phyloP scores from a whole-genome alignment of 2,888 invertebrate genomes.

The Cepaea hortensis region DNA sequence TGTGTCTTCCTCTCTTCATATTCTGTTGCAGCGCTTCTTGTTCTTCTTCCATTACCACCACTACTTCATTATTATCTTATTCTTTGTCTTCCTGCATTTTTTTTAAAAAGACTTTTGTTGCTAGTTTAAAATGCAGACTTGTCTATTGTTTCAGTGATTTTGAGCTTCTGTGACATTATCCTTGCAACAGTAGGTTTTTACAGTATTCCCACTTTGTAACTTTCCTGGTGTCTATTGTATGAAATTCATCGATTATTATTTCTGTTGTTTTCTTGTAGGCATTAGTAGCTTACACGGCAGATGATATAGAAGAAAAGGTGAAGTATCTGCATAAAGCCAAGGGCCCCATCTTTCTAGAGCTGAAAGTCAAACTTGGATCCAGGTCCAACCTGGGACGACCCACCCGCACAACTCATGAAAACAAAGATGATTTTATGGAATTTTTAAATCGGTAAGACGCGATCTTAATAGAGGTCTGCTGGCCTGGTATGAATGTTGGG shows the following conservation, averaged over 20 bases:
- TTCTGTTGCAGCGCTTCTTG: neutral
- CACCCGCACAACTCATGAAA: constrained; percentile 76
- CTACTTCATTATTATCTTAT: neutral
- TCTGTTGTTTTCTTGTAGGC: constrained; percentile 55
- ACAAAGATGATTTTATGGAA: constrained; percentile 77
- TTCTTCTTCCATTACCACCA: neutral
- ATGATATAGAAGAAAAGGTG: constrained; percentile 71
- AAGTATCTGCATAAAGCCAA: constrained; percentile 59
- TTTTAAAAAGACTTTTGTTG: neutral
- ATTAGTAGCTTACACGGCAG: constrained; percentile 67
- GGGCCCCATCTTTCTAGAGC: constrained; percentile 76
- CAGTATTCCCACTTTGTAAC: no score
- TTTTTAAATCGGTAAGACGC: constrained; percentile 62
- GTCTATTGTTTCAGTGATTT: no score
- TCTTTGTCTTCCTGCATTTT: neutral
- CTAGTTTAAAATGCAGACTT: no score
- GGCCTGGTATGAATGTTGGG: neutral
- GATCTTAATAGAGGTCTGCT: neutral
- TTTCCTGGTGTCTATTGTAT: neutral
- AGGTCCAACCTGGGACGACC: constrained; percentile 76
- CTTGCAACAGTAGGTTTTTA: no score
- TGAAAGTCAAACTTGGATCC: constrained; percentile 74
- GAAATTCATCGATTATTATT: neutral
- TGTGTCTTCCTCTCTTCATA: no score
- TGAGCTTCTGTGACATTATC: no score